Base-by-base conservation (phyloP, 2,113 vertebrate genomes). In the Dicentrarchus labrax region DNA sequence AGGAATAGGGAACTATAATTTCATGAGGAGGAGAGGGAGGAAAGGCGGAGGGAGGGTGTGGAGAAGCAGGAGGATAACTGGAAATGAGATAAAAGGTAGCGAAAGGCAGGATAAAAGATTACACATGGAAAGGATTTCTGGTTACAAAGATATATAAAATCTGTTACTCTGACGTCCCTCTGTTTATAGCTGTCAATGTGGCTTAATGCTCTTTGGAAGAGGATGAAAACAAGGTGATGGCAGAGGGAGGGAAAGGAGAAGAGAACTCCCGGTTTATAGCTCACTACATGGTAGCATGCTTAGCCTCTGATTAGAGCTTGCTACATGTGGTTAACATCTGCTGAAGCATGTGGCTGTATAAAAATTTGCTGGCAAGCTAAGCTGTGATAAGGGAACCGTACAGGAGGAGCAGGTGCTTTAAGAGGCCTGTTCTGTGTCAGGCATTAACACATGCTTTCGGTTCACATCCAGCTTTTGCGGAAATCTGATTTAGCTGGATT, bases 241-340 rank as follows among this genome's bases (percentile, higher is more conserved):
- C 4, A 54, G 67, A 76, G n/a, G 60, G 61, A 83, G 17, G 66
- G 17, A 50, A 53, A 54, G 59, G 6, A 53, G 24, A 45, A 47
- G 62, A 66, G 53, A 69, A 45, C 67, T 66, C 59, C 59, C 2
- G 41, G 70, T 68, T 87, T 78, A 74, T 48, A 39, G 79, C 80
- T 76, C 30, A 5, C 74, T 60, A 71, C 60, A 68, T 45, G 30
- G 53, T 60, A 50, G 21, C 60, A 68, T 59, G 67, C 75, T 85
- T 57, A 53, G 62, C 80, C 60, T 78, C 70, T 79, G 80, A 87
- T 83, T 85, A 85, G 57, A 84, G 82, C 73, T 66, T 50, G 30
- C 78, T 80, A 54, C 85, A 80, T 89, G 89, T 70, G 83, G 83
- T 70, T 80, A 76, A 90, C 89, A 93, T 89, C 82, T 92, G 88